These are phyloP conservation scores for Coluber constrictor DNA, from an alignment of 2,797 vertebrate species.

Conservation along the genomic window DNA sequence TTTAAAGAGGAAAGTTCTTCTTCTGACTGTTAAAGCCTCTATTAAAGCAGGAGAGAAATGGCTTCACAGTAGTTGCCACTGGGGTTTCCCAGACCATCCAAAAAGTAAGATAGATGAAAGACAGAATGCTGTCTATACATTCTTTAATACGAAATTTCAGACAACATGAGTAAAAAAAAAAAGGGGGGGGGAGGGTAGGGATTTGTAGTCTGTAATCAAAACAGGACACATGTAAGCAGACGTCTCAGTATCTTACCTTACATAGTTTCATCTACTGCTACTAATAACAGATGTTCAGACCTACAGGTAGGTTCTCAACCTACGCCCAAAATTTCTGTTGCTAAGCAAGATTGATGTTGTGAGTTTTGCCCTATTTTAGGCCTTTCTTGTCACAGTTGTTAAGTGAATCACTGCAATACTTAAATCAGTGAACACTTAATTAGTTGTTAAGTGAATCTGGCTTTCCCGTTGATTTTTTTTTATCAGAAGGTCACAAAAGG, in stretches of 20 bases:
- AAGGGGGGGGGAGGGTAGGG: too few species aligned
- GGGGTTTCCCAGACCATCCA: constrained; percentile 2
- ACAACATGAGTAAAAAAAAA: neutral
- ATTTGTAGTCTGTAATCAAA: neutral
- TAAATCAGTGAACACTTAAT: neutral
- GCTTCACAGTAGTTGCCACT: accelerated
- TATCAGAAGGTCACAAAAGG: neutral
- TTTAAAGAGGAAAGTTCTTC: constrained; percentile 71
- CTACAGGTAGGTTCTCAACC: neutral
- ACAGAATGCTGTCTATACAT: neutral
- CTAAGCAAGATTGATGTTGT: neutral
- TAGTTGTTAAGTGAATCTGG: neutral
- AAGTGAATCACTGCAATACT: neutral
- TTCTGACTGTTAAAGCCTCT: constrained; percentile 68
- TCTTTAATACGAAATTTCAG: neutral
- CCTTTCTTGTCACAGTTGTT: neutral
- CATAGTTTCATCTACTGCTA: neutral
- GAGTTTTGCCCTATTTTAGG: neutral
- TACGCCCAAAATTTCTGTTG: neutral
- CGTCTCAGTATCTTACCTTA: neutral
- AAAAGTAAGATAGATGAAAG: constrained; percentile 35
- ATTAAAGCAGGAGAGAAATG: constrained; percentile 56
- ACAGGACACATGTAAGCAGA: neutral
- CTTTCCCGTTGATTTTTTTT: neutral
- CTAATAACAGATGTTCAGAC: neutral